A percentile compares a stretch with the other conserved stretches of the same genome.
Evolutionary conservation across 2,113 vertebrate species (phyloP).

Genomic region (Leucopternis melanops): DNA sequence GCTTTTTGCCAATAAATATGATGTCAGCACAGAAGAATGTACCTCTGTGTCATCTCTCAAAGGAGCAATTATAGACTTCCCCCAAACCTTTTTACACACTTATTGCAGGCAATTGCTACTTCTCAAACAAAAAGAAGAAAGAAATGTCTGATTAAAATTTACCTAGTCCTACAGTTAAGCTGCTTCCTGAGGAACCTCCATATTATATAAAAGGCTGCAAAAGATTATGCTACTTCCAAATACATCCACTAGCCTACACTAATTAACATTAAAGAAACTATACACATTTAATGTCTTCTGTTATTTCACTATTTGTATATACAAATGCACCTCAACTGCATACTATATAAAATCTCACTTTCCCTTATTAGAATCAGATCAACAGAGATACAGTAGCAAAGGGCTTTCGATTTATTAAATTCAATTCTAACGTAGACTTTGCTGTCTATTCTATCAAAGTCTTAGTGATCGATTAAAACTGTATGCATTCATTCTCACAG

Average conservation of each 20-base stretch:
- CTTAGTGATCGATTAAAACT: background rate
- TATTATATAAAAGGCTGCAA: background rate
- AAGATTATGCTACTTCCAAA: background rate
- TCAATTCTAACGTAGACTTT: background rate
- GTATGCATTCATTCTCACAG: background rate
- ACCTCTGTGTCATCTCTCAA: background rate
- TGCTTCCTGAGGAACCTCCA: background rate
- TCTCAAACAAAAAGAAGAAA: background rate
- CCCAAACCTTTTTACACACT: background rate
- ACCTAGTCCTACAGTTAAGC: background rate
- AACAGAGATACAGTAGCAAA: background rate
- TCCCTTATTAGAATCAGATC: background rate
- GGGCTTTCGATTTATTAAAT: background rate
- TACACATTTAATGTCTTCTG: background rate
- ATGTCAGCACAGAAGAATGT: background rate
- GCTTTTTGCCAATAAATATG: background rate
- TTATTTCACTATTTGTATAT: background rate
- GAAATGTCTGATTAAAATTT: background rate
- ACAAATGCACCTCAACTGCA: background rate
- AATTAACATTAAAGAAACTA: background rate
- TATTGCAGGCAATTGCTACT: background rate
- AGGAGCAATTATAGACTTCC: background rate
- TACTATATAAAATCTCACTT: background rate
- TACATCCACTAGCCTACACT: background rate
- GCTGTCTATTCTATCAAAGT: background rate